Percentiles rank a stretch among this genome's conserved stretches.
Conservation (phyloP, 1,140 invertebrate species). For the Drosophila pandora region DNA sequence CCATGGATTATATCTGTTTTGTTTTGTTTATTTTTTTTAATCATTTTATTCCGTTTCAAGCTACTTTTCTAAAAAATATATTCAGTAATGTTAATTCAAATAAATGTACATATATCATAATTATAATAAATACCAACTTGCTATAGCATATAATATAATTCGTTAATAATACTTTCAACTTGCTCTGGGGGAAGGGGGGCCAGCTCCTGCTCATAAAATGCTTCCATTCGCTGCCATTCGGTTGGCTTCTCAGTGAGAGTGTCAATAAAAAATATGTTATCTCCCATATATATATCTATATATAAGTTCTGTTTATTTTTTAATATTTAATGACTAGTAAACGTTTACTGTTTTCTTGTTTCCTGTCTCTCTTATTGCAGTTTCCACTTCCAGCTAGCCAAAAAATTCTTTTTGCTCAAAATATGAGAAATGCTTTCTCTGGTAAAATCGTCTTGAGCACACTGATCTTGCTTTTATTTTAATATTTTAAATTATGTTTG, state of each 20-base stretch:
- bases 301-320: constrained; percentile 15
- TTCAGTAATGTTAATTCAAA: constrained; percentile 78
- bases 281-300: constrained; percentile 40
- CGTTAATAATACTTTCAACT: constrained; percentile 79
- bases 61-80: constrained; percentile 81
- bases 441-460: constrained; percentile 55
- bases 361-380: constrained; percentile 25
- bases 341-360: constrained; percentile 65
- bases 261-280: constrained; percentile 77
- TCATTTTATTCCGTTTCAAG: constrained; percentile 58
- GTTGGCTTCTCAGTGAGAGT: constrained; percentile 54
- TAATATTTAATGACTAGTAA: constrained; percentile 77
- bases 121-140: constrained; percentile 81
- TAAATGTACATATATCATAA: constrained; percentile 74
- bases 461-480: constrained; percentile 16
- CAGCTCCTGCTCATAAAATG: constrained; percentile 57
- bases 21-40: constrained; percentile 6
- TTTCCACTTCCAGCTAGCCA: constrained; percentile 17
- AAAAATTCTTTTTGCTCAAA: constrained; percentile 24
- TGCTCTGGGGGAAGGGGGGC: constrained; percentile 28
- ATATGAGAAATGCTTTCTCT: constrained; percentile 52
- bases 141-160: constrained; percentile 75
- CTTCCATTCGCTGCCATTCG: constrained; percentile 21
- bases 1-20: constrained; percentile 12
- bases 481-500: constrained; percentile 10